Conservation (phyloP, 2,797 vertebrate species). For the Sylvilagus floridanus region DNA sequence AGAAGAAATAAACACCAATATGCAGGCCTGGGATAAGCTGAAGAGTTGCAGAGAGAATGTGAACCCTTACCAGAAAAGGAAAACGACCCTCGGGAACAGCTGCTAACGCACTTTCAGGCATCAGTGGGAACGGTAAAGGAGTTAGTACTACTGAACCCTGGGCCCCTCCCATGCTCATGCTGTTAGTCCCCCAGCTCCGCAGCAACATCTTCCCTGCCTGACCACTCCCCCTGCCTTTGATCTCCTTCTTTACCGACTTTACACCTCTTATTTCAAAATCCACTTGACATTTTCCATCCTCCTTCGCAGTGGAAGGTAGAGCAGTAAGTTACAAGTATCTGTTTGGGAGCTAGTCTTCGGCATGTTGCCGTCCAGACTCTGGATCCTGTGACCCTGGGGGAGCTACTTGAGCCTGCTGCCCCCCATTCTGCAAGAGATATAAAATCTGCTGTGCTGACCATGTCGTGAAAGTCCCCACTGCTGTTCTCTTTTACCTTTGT, state of each 20-base stretch:
- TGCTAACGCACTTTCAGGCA: neutral
- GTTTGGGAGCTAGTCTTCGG: neutral
- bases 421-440: neutral
- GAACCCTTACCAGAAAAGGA: neutral
- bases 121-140: too few species aligned
- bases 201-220: neutral
- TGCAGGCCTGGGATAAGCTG: neutral
- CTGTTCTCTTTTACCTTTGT: neutral
- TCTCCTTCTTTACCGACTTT: neutral
- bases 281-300: neutral
- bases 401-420: neutral
- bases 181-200: neutral
- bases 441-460: neutral
- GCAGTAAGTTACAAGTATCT: neutral
- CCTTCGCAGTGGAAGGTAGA: neutral
- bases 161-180: rapidly evolving
- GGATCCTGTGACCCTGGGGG: neutral
- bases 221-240: neutral
- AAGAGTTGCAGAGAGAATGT: neutral
- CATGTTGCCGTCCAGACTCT: neutral
- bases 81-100: neutral
- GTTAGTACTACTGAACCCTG: neutral
- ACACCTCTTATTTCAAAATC: neutral
- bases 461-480: neutral
- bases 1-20: neutral